Evolutionary conservation across 2,888 invertebrate species (phyloP), one percentile per base, ranked within the genome.

Genomic region (Incurvaria masculella): DNA sequence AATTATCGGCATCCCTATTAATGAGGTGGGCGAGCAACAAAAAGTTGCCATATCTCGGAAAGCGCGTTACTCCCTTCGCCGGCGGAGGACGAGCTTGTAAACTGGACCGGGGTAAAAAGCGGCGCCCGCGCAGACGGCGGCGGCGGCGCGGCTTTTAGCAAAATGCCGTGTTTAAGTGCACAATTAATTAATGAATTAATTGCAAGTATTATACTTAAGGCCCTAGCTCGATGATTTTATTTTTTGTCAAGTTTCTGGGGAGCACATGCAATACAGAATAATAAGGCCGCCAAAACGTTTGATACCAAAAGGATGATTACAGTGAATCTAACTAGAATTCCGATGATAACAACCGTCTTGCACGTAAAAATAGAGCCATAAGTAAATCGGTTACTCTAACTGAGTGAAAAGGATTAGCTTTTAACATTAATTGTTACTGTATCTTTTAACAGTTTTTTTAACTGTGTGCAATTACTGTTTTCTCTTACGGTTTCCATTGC

Each of bases 161-260:
- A 33, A 33, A 33, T 33, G 33, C 33, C 33, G 33, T 33, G 33
- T 33, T 33, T 33, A 33, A 60, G 61, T 62, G 63, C 60, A 66
- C 70, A 78, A 78, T 78, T 78, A 75, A 78, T 78, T 78, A 75
- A 75, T 76, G 71, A 78, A 78, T 76, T 76, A 76, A 76, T 76
- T 33, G 33, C 33, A 3, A 33, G 33, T n/a, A 33, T 33, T 33
- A 33, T 33, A 33, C 33, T 33, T 33, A n/a, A 8, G 3, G 8
- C 14, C 3, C 33, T 33, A 33, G 33, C 33, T 33, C 14, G 11
- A 14, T 14, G 4, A 6, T 33, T 33, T 8, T 14, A 6, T 8
- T 33, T 33, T 33, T 33, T 33, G 33, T 33, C 4, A 33, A n/a
- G n/a, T n/a, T n/a, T n/a, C n/a, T n/a, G 14, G 33, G 14, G 14